Percentiles rank a stretch among this genome's conserved stretches.
phyloP scores from a whole-genome alignment of 2,113 vertebrate genomes.

The Indicator indicator region DNA sequence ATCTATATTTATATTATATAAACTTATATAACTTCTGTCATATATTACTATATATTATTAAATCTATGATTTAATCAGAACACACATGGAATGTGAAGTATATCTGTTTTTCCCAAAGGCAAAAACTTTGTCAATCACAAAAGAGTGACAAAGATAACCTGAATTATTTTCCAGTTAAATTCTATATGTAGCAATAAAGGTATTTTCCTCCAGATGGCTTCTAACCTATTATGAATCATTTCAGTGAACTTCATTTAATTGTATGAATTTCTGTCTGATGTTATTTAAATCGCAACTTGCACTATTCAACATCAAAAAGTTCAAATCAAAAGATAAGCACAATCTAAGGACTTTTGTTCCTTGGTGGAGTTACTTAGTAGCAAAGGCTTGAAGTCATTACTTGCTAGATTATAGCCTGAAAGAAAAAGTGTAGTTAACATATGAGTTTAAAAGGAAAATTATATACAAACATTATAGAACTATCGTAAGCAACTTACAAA shows the following conservation, averaged over 20 bases:
- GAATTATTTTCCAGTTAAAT: conserved; percentile 49
- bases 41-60: not conserved
- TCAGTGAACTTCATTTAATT: conserved; percentile 21
- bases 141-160: conserved; percentile 32
- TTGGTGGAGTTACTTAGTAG: not conserved
- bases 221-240: conserved; percentile 54
- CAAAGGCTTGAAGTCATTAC: conserved; percentile 1
- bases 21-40: not conserved
- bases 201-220: conserved; percentile 36
- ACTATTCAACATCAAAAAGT: not conserved
- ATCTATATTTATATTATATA: not conserved
- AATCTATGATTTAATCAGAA: conserved; percentile 6
- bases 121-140: conserved; percentile 22
- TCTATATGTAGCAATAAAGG: conserved; percentile 36
- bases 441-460: not conserved
- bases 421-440: conserved; percentile 3
- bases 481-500: not conserved
- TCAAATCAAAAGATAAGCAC: not conserved
- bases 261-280: conserved; percentile 30
- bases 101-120: conserved; percentile 18
- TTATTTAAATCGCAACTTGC: conserved; percentile 40
- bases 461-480: not conserved
- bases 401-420: not conserved
- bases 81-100: not conserved
- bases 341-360: conserved; percentile 14